phyloP scores from a whole-genome alignment of 2,888 invertebrate species.

The Hemicrepidius hirtus region DNA sequence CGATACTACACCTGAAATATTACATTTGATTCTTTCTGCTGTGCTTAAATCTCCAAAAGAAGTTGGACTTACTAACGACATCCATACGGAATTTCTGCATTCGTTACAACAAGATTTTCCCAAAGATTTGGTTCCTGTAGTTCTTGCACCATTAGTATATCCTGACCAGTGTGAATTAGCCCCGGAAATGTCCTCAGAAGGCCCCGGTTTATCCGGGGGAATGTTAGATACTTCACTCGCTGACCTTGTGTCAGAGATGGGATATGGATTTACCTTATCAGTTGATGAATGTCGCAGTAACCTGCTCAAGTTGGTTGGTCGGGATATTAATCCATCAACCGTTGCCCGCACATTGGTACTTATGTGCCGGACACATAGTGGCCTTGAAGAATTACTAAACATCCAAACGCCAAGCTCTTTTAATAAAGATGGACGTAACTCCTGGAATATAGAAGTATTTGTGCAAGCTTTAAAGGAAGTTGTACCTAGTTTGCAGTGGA shows the following conservation, averaged over 20 bases:
- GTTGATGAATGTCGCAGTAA: constrained; percentile 92
- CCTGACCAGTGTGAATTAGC: constrained; percentile 83
- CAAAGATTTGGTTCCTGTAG: constrained; percentile 89
- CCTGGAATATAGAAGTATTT: constrained; percentile 97
- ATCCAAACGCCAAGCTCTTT: constrained; percentile 80
- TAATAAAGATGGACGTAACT: constrained; percentile 72
- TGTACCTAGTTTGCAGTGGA: constrained; percentile 91
- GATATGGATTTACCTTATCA: constrained; percentile 90
- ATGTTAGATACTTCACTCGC: constrained; percentile 87
- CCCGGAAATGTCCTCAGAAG: constrained; percentile 78
- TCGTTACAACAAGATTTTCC: constrained; percentile 92
- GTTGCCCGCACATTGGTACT: constrained; percentile 90
- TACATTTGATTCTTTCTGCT: constrained; percentile 85
- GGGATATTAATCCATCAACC: constrained; percentile 88
- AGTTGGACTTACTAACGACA: constrained; percentile 81
- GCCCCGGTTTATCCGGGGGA: constrained; percentile 76
- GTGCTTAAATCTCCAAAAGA: constrained; percentile 77
- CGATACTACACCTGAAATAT: constrained; percentile 92
- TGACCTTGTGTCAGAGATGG: constrained; percentile 93
- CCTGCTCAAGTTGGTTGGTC: constrained; percentile 86
- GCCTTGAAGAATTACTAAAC: constrained; percentile 78
- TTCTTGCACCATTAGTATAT: constrained; percentile 91
- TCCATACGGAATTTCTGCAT: constrained; percentile 86
- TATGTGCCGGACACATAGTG: constrained; percentile 90
- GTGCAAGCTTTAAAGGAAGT: constrained; percentile 94